phyloP scores from a whole-genome alignment of 1,140 invertebrate species.

The Tyrophagus putrescentiae region DNA sequence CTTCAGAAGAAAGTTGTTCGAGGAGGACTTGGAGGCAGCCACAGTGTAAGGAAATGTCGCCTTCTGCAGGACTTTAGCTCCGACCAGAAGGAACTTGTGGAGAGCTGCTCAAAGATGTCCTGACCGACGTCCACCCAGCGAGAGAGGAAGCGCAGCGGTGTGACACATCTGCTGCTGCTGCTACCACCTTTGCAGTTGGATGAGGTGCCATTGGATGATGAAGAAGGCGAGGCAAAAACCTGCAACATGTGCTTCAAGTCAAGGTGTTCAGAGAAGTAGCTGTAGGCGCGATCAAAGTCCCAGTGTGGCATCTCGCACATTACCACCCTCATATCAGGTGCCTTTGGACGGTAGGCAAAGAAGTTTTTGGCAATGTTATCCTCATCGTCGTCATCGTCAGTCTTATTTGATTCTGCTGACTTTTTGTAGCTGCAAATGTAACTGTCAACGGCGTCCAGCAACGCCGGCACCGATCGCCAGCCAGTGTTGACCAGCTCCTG shows the following conservation, averaged over 20 bases:
- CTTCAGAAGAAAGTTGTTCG: slow-evolving; percentile 1
- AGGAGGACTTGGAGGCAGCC: neutral
- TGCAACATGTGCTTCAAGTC: slow-evolving; percentile 17
- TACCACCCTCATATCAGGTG: slow-evolving; percentile 7
- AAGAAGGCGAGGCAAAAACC: neutral
- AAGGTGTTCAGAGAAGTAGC: slow-evolving; percentile 2
- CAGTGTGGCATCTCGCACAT: slow-evolving; percentile 16
- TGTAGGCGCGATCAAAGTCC: slow-evolving; percentile 14
- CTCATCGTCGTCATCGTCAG: neutral
- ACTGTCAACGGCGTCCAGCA: slow-evolving; percentile 15
- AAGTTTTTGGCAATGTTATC: neutral
- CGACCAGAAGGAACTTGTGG: neutral
- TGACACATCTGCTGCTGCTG: neutral
- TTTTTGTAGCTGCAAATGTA: slow-evolving; percentile 15
- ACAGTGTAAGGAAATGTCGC: neutral
- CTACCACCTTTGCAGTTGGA: neutral
- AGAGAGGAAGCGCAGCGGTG: slow-evolving; percentile 1
- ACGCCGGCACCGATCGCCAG: neutral
- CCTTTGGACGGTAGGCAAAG: neutral
- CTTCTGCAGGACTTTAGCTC: slow-evolving; percentile 5
- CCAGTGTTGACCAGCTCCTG: neutral
- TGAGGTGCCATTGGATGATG: neutral
- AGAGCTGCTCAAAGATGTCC: slow-evolving; percentile 3
- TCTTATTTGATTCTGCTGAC: neutral
- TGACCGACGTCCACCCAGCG: slow-evolving; percentile 4